Conservation (phyloP, 1,140 invertebrate genomes). For the Pseudobourletiella spinata region DNA sequence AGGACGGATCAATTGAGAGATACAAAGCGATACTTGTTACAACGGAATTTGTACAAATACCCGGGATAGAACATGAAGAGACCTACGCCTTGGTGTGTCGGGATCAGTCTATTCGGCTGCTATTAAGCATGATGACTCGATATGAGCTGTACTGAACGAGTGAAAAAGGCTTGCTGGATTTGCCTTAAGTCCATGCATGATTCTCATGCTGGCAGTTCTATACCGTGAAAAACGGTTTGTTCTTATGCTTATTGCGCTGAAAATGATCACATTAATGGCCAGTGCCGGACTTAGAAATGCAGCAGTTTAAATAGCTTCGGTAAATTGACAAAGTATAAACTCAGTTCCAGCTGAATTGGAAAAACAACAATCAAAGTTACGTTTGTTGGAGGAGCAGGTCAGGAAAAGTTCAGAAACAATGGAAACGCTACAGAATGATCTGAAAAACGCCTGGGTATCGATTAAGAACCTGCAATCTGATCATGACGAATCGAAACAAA, state of each 20-base stretch:
- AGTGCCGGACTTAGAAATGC: constrained; percentile 1
- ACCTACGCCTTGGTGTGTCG: not conserved
- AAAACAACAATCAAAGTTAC: not conserved
- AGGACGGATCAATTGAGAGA: not conserved
- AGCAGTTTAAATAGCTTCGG: not conserved
- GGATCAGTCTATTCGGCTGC: not conserved
- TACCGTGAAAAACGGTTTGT: not conserved
- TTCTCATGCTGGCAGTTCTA: too few relatives aligned
- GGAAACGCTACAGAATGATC: not conserved
- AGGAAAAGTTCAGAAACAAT: not conserved
- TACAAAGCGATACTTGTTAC: not conserved
- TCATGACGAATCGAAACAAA: not conserved
- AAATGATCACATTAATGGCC: not conserved
- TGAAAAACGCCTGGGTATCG: not conserved
- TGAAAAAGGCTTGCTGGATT: too few relatives aligned
- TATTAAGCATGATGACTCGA: too few relatives aligned
- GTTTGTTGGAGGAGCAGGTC: not conserved
- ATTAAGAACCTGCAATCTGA: not conserved
- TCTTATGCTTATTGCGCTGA: not conserved
- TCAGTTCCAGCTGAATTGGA: not conserved
- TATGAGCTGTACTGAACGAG: too few relatives aligned
- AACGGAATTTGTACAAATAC: not conserved
- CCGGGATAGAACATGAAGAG: not conserved
- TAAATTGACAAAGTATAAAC: not conserved
- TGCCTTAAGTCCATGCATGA: too few relatives aligned